These are phyloP conservation scores for Ylistrum balloti DNA, from an alignment of 1,140 invertebrate genomes.

Conservation along the genomic window DNA sequence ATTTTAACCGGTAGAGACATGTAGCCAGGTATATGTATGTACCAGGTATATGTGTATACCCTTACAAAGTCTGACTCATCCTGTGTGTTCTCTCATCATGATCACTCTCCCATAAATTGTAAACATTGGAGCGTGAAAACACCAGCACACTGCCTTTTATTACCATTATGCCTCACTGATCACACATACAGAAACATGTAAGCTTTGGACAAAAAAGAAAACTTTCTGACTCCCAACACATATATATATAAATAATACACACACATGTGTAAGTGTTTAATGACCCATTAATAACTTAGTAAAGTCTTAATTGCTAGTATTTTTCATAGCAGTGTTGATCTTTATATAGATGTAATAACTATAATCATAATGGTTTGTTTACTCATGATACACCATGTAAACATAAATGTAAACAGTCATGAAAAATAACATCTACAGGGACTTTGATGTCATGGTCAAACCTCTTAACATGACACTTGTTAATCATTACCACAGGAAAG, in stretches of 20 bases:
- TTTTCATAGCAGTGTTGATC: background rate
- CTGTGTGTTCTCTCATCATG: conserved; percentile 5
- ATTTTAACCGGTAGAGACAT: background rate
- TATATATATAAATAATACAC: no score
- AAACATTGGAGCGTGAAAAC: conserved; percentile 23
- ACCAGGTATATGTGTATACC: background rate
- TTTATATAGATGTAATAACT: background rate
- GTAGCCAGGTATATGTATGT: background rate
- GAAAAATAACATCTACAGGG: no score
- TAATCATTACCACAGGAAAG: no score
- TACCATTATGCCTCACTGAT: background rate
- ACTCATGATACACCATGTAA: background rate
- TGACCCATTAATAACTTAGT: background rate
- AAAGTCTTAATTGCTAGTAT: background rate
- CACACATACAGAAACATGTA: background rate
- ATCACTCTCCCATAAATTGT: conserved; percentile 34
- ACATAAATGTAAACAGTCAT: no score
- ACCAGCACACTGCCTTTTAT: conserved; percentile 15
- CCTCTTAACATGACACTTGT: no score
- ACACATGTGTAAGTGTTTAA: background rate
- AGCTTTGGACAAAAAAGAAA: background rate
- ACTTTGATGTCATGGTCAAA: no score
- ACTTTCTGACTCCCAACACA: conserved; percentile 2
- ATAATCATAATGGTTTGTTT: background rate
- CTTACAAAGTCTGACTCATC: conserved; percentile 13